These are phyloP conservation scores for Habroteleia sp. DNA, from an alignment of 2,888 invertebrate genomes.

Conservation along the genomic window DNA sequence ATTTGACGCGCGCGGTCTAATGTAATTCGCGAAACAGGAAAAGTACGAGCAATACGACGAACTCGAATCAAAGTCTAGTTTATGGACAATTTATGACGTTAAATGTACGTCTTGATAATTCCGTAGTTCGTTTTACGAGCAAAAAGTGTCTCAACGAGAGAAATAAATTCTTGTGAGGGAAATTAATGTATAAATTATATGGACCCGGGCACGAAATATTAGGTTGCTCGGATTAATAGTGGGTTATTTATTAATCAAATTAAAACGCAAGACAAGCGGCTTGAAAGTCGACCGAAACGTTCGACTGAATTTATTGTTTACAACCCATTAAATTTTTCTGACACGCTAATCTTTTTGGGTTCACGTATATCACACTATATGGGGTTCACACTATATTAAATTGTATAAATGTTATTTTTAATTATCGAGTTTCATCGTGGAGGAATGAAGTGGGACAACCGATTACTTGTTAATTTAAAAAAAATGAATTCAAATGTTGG, in stretches of 20 bases:
- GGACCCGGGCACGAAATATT: slow-evolving; percentile 32
- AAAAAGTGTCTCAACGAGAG: slow-evolving; percentile 53
- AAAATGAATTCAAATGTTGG: too few relatives aligned
- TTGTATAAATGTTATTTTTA: too few relatives aligned
- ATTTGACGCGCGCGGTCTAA: slow-evolving; percentile 46
- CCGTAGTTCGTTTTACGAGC: slow-evolving; percentile 57
- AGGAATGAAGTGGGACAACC: too few relatives aligned
- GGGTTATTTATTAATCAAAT: slow-evolving; percentile 48
- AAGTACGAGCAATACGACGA: slow-evolving; percentile 71
- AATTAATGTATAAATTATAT: slow-evolving; percentile 56
- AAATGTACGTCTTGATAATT: slow-evolving; percentile 49
- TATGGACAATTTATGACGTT: slow-evolving; percentile 74
- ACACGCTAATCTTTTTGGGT: too few relatives aligned
- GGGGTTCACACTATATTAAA: too few relatives aligned
- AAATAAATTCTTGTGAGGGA: slow-evolving; percentile 48
- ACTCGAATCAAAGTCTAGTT: slow-evolving; percentile 74
- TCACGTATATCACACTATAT: too few relatives aligned
- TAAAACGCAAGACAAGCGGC: slow-evolving; percentile 18
- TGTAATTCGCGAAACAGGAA: slow-evolving; percentile 58
- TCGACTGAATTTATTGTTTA: slow-evolving; percentile 1
- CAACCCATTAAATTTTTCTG: too few relatives aligned
- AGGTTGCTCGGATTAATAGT: slow-evolving; percentile 40
- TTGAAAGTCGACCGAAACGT: slow-evolving; percentile 9
- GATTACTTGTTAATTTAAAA: too few relatives aligned
- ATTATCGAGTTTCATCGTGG: too few relatives aligned